phyloP scores from a whole-genome alignment of 30 jellyfish, hydroid and myxozoan species.

The Hydractinia echinata region DNA sequence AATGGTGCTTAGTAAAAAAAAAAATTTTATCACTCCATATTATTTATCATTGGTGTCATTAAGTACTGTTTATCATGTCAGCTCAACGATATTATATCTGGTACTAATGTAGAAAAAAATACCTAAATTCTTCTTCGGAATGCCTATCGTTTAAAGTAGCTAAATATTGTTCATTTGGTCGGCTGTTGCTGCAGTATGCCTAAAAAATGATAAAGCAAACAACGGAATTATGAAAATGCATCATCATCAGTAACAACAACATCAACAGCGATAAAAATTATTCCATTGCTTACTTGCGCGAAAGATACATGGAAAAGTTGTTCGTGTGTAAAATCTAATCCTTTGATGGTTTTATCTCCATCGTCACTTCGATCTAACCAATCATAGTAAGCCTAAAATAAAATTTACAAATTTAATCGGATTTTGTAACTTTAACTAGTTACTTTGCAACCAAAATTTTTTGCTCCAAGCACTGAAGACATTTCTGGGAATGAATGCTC shows the following conservation, averaged over 20 bases:
- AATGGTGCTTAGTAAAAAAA: no score
- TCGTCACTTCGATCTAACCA: constrained; percentile 66
- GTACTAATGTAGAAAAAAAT: neutral
- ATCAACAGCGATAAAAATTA: neutral
- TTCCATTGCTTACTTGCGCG: constrained; percentile 65
- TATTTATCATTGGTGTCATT: no score
- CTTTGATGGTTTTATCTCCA: constrained; percentile 64
- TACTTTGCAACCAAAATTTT: neutral
- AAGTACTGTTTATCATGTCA: no score
- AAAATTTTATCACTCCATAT: no score
- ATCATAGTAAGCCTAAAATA: constrained; percentile 74
- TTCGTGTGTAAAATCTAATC: constrained; percentile 61
- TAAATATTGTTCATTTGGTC: constrained; percentile 88
- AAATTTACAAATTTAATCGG: neutral
- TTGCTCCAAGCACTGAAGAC: neutral
- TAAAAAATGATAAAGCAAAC: neutral
- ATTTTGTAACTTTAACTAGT: neutral
- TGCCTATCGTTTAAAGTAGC: constrained; percentile 92
- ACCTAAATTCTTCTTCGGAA: constrained; percentile 89
- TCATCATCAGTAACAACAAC: no score
- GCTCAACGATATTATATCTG: no score
- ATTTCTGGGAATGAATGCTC: neutral
- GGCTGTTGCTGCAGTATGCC: constrained; percentile 96
- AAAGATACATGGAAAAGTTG: constrained; percentile 81
- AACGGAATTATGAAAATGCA: no score